Evolutionary conservation across 2,113 vertebrate genomes (phyloP), one percentile per base, ranked within the genome.

Genomic region (Cettia cetti): DNA sequence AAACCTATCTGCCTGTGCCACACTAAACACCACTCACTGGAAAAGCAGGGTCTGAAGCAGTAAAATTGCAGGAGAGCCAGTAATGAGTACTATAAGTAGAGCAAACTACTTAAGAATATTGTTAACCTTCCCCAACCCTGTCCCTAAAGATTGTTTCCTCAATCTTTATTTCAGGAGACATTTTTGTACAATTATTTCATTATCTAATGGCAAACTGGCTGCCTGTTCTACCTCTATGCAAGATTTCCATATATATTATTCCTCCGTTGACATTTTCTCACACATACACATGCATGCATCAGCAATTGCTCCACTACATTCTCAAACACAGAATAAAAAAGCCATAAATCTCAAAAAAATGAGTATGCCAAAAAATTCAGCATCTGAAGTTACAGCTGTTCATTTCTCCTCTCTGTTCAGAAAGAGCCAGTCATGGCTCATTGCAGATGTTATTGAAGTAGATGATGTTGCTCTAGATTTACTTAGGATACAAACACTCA

Each of bases 351-450:
- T 71, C 31, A 66, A 86, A 94, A 60, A 90, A 71, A 39, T 2
- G 3, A 75, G 31, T 33, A 68, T 1, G 31, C 72, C 27, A 86
- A 89, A 79, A 92, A 90, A 82, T 24, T 57, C 77, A 82, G 69
- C 72, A 82, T 78, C 72, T 81, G 77, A 94, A 84, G 80, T 64
- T 65, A 92, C 83, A 96, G 92, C 82, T 89, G 76, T 26, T 92
- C n/a, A 20, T 64, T 88, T 61, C 19, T 80, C 14, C 26, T 30
- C 52, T 63, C 75, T 74, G 9, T 68, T 83, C 72, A 93, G 75
- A 80, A 85, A 72, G 39, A 65, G 47, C 9, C 60, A 77, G 54
- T 77, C 0, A 0, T 18, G 47, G 60, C 17, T 86, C 92, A 78
- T 13, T 78, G 64, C 52, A 93, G 52, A 53, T 54, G 45, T 52